phyloP scores from a whole-genome alignment of 2,888 invertebrate species.

The Mimachlamys varia region DNA sequence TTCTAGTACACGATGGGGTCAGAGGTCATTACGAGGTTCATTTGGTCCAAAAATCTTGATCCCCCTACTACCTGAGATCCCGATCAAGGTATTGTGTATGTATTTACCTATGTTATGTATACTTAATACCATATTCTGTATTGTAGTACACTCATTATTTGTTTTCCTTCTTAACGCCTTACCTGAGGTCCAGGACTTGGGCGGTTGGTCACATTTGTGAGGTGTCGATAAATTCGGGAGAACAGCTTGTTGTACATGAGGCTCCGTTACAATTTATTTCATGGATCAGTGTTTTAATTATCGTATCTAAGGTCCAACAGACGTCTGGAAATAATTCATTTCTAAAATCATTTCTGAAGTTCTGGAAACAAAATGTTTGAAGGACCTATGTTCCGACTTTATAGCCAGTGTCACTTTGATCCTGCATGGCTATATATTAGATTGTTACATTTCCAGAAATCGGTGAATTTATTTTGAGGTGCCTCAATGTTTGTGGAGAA shows the following conservation, averaged over 20 bases:
- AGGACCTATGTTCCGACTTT: too few species aligned
- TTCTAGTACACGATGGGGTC: not conserved
- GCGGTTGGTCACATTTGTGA: not conserved
- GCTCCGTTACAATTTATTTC: too few species aligned
- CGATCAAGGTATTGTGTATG: not conserved
- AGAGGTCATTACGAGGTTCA: not conserved
- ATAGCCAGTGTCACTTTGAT: too few species aligned
- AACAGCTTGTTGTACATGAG: not conserved
- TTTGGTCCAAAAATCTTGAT: not conserved
- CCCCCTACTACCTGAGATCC: not conserved
- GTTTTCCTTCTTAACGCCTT: conserved; percentile 8
- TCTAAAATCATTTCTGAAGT: too few species aligned
- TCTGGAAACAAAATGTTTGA: too few species aligned
- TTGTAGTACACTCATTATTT: not conserved
- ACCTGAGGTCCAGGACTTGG: not conserved
- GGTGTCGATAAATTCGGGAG: not conserved
- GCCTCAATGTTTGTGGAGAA: too few species aligned
- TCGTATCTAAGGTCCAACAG: too few species aligned
- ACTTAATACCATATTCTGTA: not conserved
- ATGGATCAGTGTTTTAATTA: too few species aligned
- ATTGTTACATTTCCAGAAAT: too few species aligned
- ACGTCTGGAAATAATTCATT: too few species aligned
- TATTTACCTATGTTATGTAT: not conserved
- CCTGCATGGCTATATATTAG: too few species aligned
- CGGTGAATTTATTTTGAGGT: too few species aligned